Evolutionary conservation across 2,888 invertebrate genomes (phyloP).

Genomic region (Caenorhabditis sinica): DNA sequence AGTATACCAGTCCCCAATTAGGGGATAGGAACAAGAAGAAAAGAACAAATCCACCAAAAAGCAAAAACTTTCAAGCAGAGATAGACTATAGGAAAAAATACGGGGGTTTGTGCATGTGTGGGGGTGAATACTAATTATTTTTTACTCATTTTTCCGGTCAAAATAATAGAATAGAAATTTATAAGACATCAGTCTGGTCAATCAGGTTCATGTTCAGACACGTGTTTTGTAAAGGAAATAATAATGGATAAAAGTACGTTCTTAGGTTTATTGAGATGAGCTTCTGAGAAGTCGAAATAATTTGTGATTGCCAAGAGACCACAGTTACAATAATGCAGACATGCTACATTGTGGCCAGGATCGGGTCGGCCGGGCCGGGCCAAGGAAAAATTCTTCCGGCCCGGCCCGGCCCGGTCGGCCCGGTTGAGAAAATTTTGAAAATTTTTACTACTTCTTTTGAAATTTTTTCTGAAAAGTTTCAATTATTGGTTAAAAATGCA

Average conservation of each 20-base stretch:
- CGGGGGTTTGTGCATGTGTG: neutral
- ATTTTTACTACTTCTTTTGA: no score
- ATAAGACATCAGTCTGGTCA: conserved; percentile 29
- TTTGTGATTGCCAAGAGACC: no score
- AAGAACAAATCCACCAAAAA: conserved; percentile 26
- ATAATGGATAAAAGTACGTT: neutral
- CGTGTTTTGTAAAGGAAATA: conserved; percentile 1
- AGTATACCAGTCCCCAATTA: conserved; percentile 39
- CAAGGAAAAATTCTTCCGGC: no score
- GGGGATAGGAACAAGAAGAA: neutral
- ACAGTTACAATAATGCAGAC: no score
- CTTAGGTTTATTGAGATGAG: neutral
- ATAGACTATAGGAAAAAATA: conserved; percentile 24
- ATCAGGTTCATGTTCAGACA: conserved; percentile 8
- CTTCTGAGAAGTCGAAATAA: no score
- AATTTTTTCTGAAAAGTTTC: no score
- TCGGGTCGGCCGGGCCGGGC: no score
- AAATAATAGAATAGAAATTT: conserved; percentile 25
- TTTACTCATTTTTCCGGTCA: conserved; percentile 28
- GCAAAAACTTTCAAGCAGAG: neutral
- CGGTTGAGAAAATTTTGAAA: no score
- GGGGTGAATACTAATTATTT: conserved; percentile 25
- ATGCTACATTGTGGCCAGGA: no score
- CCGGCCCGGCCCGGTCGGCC: no score
- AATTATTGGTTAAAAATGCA: no score